A percentile compares a stretch with the other conserved stretches of the same genome.
These are phyloP conservation scores for Gadopsis bispinosus DNA, from an alignment of 2,797 vertebrate genomes.

Conservation along the genomic window DNA sequence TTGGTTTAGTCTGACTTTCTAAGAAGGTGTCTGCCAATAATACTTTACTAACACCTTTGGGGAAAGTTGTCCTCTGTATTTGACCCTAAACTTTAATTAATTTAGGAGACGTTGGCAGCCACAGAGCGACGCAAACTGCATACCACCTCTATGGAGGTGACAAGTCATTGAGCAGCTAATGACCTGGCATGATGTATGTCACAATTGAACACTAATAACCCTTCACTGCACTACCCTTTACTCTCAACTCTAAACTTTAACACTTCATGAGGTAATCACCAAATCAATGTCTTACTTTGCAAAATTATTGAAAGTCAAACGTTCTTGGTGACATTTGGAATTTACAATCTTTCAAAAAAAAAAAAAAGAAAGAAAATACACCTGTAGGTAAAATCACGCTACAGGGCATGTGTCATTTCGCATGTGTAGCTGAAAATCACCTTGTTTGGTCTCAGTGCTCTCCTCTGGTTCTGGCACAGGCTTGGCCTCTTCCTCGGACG, in stretches of 20 bases:
- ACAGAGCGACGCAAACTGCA: not conserved
- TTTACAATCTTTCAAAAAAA: not conserved
- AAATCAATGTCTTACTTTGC: not conserved
- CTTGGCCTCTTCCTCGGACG: slow-evolving; percentile 49
- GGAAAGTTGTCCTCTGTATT: not conserved
- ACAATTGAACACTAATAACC: not conserved
- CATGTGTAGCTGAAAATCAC: slow-evolving; percentile 23
- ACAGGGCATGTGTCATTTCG: not conserved
- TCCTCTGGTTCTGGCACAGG: slow-evolving; percentile 14
- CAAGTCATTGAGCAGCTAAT: not conserved
- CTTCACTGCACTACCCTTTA: too few species aligned
- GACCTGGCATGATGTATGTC: not conserved
- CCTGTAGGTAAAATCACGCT: not conserved
- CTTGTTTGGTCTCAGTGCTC: slow-evolving; percentile 31
- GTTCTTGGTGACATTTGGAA: not conserved
- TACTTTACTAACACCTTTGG: not conserved
- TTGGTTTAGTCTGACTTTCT: not conserved
- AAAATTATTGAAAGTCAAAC: not conserved
- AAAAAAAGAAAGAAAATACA: not conserved
- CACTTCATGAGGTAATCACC: not conserved
- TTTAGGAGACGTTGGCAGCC: not conserved
- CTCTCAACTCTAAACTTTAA: not conserved
- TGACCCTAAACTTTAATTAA: not conserved
- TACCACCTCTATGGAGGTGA: not conserved
- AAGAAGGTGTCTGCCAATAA: not conserved